These are phyloP conservation scores for Amiota minor DNA, from an alignment of 2,888 invertebrate species.

Conservation along the genomic window DNA sequence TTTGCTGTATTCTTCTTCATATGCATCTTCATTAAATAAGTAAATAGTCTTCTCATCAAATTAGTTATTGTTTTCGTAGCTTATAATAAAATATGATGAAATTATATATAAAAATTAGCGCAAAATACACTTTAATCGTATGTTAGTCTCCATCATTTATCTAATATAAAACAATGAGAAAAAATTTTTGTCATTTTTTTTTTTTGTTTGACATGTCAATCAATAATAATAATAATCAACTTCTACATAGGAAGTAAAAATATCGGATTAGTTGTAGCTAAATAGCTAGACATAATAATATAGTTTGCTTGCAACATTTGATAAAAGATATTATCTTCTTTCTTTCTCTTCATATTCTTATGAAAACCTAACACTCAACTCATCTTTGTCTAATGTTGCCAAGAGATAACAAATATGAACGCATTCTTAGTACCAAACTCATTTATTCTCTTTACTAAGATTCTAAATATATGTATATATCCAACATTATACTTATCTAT, in stretches of 20 bases:
- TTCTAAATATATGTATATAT: constrained; percentile 8
- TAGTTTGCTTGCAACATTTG: constrained; percentile 7
- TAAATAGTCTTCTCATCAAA: too few relatives aligned
- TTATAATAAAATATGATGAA: too few relatives aligned
- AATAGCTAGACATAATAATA: constrained; percentile 8
- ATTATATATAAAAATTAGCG: too few relatives aligned
- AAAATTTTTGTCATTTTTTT: too few relatives aligned
- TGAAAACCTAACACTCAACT: constrained; percentile 62
- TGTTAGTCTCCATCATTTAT: too few relatives aligned
- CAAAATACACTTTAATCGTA: too few relatives aligned
- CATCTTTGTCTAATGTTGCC: constrained; percentile 44
- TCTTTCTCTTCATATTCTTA: constrained; percentile 31
- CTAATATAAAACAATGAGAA: too few relatives aligned
- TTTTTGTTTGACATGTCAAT: too few relatives aligned
- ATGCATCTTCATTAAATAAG: not conserved
- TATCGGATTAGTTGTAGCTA: constrained; percentile 15
- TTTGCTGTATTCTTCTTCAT: not conserved
- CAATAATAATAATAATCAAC: too few relatives aligned
- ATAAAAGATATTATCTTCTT: constrained; percentile 42
- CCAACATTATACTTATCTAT: constrained; percentile 5
- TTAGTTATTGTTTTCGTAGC: too few relatives aligned
- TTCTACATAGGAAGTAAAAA: not conserved
- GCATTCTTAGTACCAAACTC: constrained; percentile 19
- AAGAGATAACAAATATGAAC: constrained; percentile 43
- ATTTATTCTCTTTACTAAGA: constrained; percentile 1